Base-by-base conservation (phyloP, 2,113 vertebrate genomes). In the Asarcornis scutulata region DNA sequence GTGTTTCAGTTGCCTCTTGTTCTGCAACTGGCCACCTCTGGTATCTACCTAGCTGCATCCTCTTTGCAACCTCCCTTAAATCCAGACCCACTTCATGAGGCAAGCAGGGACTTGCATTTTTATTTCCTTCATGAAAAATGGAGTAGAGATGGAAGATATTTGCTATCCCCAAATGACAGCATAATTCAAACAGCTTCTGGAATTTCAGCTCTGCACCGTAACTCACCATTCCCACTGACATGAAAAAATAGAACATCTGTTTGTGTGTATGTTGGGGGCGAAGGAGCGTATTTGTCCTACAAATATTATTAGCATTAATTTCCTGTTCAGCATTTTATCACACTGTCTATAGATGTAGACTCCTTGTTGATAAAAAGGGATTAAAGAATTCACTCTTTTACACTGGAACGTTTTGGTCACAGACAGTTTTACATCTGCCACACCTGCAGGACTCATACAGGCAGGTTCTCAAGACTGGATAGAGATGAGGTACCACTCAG, bases 81-180 rank as follows among this genome's bases (percentile, higher is more conserved):
- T 58, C 58, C 60, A 86, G 36, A 36, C 29, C 67, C 13, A 16
- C 26, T 50, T 16, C 13, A 7, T 53, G 17, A 60, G 10, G 10
- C 44, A 26, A 29, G 8, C 31, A 6, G 23, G 55, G 48, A 25
- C 78, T 91, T 69, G 16, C 17, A 48, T 91, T 97, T 97, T 95
- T 96, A 8, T 94, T 97, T 97, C 90, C 53, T 67, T 96, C 36
- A 66, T 90, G 73, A 94, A 74, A 95, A 93, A 8, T 8, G 50
- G 21, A n/a, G 38, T 50, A 44, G 89, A 95, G 68, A 73, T 93
- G 66, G 64, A 92, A 96, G 67, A 88, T 7, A 73, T 97, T 95
- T 97, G 52, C 89, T 95, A 50, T 91, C 89, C 59, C 38, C 73
- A 71, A 63, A 94, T 76, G 27, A 88, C 52, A 18, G 25, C 7